Conservation (phyloP, 2,888 invertebrate species). For the Dolichomitus sp. region DNA sequence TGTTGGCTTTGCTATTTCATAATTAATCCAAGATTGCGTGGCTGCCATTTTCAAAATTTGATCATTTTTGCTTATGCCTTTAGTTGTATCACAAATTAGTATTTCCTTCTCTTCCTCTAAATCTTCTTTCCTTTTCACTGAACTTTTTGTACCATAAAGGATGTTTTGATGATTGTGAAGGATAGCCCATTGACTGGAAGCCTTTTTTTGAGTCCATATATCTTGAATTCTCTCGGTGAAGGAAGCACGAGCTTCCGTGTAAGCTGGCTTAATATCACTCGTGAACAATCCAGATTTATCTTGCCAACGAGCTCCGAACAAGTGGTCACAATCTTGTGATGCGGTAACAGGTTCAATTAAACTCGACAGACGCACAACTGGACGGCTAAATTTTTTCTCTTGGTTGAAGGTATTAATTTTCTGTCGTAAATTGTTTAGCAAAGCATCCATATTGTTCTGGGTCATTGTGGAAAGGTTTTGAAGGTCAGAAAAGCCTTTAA, state of each 20-base stretch:
- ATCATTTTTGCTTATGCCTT: neutral
- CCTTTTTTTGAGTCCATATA: conserved; percentile 61
- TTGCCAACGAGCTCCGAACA: conserved; percentile 26
- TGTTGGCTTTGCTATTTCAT: conserved; percentile 27
- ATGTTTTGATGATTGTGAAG: conserved; percentile 12
- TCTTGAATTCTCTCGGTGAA: conserved; percentile 68
- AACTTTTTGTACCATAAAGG: neutral
- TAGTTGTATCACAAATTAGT: neutral
- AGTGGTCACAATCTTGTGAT: conserved; percentile 14
- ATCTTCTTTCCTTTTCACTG: neutral
- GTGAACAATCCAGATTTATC: conserved; percentile 52
- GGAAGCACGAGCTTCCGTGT: conserved; percentile 53
- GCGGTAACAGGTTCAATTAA: conserved; percentile 11
- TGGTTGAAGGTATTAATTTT: conserved; percentile 50
- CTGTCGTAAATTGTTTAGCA: conserved; percentile 58
- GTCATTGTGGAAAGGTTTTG: conserved; percentile 49
- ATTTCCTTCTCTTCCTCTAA: neutral
- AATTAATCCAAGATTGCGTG: conserved; percentile 25
- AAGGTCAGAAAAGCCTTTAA: neutral
- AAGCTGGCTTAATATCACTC: conserved; percentile 18
- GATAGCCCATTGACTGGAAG: conserved; percentile 15
- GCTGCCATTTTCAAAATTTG: conserved; percentile 15
- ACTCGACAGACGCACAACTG: conserved; percentile 20
- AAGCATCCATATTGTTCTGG: conserved; percentile 56
- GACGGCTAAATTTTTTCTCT: conserved; percentile 36